Evolutionary conservation across 2,888 invertebrate genomes (phyloP).

Genomic region (Trypoxylon attenuatum): DNA sequence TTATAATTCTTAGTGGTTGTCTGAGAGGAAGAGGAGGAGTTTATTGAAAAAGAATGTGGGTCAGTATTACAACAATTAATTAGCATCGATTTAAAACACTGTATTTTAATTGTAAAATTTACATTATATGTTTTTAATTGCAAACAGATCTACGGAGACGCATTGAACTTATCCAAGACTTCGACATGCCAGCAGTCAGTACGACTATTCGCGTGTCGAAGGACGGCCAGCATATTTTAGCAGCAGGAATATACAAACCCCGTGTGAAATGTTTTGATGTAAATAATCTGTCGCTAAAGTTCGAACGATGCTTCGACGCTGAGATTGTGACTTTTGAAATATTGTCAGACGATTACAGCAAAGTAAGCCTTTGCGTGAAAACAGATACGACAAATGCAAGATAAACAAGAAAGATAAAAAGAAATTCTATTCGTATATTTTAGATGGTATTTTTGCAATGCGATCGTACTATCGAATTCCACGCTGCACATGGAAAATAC

Average conservation of each 20-base stretch:
- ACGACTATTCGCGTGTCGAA: slow-evolving; percentile 88
- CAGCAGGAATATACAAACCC: slow-evolving; percentile 97
- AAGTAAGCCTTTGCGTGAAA: slow-evolving; percentile 78
- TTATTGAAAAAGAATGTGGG: slow-evolving; percentile 90
- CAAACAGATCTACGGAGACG: slow-evolving; percentile 86
- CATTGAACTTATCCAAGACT: slow-evolving; percentile 98
- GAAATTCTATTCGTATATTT: slow-evolving; percentile 19
- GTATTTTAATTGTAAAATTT: background rate
- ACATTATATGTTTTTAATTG: background rate
- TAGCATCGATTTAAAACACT: no score
- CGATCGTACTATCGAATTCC: slow-evolving; percentile 96
- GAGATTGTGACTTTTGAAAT: slow-evolving; percentile 96
- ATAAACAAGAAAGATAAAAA: no score
- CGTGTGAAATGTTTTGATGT: slow-evolving; percentile 97
- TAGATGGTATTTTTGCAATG: slow-evolving; percentile 92
- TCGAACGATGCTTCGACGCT: slow-evolving; percentile 97
- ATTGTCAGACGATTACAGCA: slow-evolving; percentile 96
- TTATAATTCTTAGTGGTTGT: slow-evolving; percentile 83
- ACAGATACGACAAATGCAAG: no score
- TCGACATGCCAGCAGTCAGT: slow-evolving; percentile 98
- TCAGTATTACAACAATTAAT: no score
- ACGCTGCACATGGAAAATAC: slow-evolving; percentile 94
- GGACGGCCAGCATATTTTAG: slow-evolving; percentile 94
- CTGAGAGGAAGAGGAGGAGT: slow-evolving; percentile 87
- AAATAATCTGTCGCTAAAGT: slow-evolving; percentile 95